Percentiles rank a stretch among this genome's conserved stretches.
Conservation (phyloP, 2,113 vertebrate genomes). For the Syrmaticus mikado region DNA sequence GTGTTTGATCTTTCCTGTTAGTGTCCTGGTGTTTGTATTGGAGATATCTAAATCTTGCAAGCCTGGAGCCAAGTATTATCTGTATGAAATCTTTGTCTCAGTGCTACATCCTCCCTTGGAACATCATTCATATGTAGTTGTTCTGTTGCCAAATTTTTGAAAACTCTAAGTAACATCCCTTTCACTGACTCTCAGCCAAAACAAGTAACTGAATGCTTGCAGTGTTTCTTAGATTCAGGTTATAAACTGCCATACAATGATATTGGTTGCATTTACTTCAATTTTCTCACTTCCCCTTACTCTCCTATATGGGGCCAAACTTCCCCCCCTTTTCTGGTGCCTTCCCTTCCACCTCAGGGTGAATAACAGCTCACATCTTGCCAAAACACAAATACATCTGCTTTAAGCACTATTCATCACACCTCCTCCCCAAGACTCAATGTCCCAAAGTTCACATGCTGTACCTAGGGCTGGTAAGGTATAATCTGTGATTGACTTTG, state of each 20-base stretch:
- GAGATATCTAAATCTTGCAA: slow-evolving; percentile 52
- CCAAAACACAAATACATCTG: slow-evolving; percentile 3
- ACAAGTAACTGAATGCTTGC: slow-evolving; percentile 34
- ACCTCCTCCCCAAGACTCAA: not conserved
- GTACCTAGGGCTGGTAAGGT: not conserved
- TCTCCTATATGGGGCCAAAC: not conserved
- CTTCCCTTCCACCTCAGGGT: not conserved
- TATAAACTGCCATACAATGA: slow-evolving; percentile 34
- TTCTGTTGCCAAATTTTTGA: slow-evolving; percentile 73
- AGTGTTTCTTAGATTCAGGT: slow-evolving; percentile 61
- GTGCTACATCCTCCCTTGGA: slow-evolving; percentile 73
- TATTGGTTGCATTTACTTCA: slow-evolving; percentile 35
- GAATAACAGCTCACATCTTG: not conserved
- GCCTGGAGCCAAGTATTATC: slow-evolving; percentile 56
- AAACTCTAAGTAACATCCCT: slow-evolving; percentile 57
- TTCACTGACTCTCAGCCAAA: slow-evolving; percentile 62
- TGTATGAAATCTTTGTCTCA: slow-evolving; percentile 75
- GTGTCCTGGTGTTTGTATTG: not conserved
- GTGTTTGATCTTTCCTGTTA: slow-evolving; percentile 64
- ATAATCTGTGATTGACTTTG: not conserved
- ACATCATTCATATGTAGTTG: slow-evolving; percentile 60
- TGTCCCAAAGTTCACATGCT: not conserved
- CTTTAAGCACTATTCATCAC: not conserved
- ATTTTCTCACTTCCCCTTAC: not conserved
- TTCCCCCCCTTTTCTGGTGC: not conserved